phyloP scores from a whole-genome alignment of 2,888 invertebrate species.

The Drosophila suboccidentalis region DNA sequence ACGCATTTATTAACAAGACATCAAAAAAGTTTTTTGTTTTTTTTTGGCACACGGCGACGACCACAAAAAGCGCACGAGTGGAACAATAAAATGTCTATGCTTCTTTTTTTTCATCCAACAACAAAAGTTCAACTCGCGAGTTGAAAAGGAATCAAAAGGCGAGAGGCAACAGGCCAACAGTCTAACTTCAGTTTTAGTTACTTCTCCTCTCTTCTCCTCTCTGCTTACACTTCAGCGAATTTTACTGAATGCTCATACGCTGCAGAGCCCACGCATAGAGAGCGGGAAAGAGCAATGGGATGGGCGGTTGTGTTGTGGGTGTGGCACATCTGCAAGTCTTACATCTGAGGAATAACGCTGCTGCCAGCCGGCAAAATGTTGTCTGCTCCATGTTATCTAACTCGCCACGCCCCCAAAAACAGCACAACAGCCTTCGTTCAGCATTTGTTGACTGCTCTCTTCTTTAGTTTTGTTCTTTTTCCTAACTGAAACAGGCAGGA shows the following conservation, averaged over 20 bases:
- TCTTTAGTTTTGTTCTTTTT: slow-evolving; percentile 15
- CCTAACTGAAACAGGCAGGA: slow-evolving; percentile 39
- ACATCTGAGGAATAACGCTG: slow-evolving; percentile 31
- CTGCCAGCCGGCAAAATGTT: slow-evolving; percentile 39
- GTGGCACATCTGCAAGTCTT: slow-evolving; percentile 30
- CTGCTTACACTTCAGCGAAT: slow-evolving; percentile 23
- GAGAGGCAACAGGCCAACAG: slow-evolving; percentile 37
- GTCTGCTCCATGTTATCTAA: slow-evolving; percentile 36
- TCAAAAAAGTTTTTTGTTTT: slow-evolving; percentile 17
- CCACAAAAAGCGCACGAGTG: slow-evolving; percentile 26
- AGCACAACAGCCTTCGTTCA: neutral
- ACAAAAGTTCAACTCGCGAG: slow-evolving; percentile 20
- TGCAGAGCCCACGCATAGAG: slow-evolving; percentile 20
- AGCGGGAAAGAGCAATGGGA: neutral
- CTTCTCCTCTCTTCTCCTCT: neutral
- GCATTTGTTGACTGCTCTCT: slow-evolving; percentile 16
- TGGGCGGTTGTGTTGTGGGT: neutral
- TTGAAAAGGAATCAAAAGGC: slow-evolving; percentile 37
- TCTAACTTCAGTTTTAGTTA: slow-evolving; percentile 22
- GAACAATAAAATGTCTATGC: slow-evolving; percentile 40
- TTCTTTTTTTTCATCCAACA: slow-evolving; percentile 16
- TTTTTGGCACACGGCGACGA: slow-evolving; percentile 4
- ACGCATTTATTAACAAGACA: slow-evolving; percentile 38
- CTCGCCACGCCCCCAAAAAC: slow-evolving; percentile 13
- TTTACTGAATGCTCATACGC: slow-evolving; percentile 27